Evolutionary conservation across 2,797 vertebrate genomes (phyloP).

Genomic region (Macropus fuliginosus): DNA sequence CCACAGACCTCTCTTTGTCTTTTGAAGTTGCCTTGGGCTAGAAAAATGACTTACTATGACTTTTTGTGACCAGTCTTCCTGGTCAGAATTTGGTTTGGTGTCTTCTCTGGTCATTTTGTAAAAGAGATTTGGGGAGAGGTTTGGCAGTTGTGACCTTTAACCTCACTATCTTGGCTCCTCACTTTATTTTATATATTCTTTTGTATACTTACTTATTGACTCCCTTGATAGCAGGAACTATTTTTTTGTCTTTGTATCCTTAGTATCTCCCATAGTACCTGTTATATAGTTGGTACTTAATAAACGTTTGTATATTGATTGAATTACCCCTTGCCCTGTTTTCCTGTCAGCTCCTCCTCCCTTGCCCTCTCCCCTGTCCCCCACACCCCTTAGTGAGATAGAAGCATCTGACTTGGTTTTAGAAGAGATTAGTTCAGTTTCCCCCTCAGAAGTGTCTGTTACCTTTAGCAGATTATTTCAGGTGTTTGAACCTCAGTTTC

Average conservation of each 20-base stretch:
- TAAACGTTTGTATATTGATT: background rate
- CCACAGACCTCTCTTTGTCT: background rate
- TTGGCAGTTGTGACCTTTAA: background rate
- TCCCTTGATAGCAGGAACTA: background rate
- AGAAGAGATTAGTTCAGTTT: background rate
- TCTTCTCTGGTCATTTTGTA: background rate
- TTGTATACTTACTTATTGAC: background rate
- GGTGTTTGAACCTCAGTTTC: background rate
- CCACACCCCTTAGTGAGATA: background rate
- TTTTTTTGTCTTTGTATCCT: background rate
- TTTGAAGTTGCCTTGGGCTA: background rate
- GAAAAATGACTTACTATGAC: background rate
- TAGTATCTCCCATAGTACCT: background rate
- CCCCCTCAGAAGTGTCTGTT: background rate
- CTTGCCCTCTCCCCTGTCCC: too few species aligned
- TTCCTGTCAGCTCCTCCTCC: background rate
- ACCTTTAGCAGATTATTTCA: background rate
- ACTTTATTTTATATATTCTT: background rate
- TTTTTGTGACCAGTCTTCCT: background rate
- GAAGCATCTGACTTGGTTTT: background rate
- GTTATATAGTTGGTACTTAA: background rate
- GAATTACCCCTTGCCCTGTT: background rate
- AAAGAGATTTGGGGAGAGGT: background rate
- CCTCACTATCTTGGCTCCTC: background rate
- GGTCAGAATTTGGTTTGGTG: background rate